Base-by-base conservation (phyloP, 2,113 vertebrate species). In the Apodemus sylvaticus region DNA sequence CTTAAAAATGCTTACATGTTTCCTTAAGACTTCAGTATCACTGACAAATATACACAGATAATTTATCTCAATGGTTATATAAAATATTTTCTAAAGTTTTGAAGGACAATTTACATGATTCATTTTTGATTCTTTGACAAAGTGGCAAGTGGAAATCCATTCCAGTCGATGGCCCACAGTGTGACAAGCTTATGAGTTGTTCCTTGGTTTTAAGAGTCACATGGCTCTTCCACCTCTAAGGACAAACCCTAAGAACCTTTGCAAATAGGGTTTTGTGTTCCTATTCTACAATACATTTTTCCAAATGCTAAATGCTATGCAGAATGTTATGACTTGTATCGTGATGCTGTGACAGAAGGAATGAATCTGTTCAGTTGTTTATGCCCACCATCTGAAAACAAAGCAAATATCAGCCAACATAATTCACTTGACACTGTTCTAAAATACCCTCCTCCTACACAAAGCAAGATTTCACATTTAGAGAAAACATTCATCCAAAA, bases 331-430 rank as follows among this genome's bases (percentile, higher is more conserved):
- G 92, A 94, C 66, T 97, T 58, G 17, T 94, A 39, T 91, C 86
- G 48, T 73, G 74, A 51, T 94, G 83, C 55, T 88, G 42, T 93
- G 90, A 97, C 93, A 97, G 91, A 96, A 94, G 83, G 89, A 86
- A 86, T 85, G 87, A 93, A 82, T 95, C 89, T 97, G 89, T 94
- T 96, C 95, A 62, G 91, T 97, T 96, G 83, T 96, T 97, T 96
- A 64, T 73, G 93, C 81, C 87, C 48, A 39, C 36, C 36, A 71
- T 39, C 90, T 87, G 87, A 94, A 97, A 97, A 94, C 86, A 91
- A 96, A 97, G 64, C 77, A 90, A 96, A 11, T 96, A 93, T 87
- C 62, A 93, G 89, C 93, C 96, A 97, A 93, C 78, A 96, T 74
- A 73, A 91, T 86, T 95, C 78, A 82, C 39, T 89, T 96, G 93